Base-by-base conservation (phyloP, 2,888 invertebrate genomes). In the Monochamus alternatus region DNA sequence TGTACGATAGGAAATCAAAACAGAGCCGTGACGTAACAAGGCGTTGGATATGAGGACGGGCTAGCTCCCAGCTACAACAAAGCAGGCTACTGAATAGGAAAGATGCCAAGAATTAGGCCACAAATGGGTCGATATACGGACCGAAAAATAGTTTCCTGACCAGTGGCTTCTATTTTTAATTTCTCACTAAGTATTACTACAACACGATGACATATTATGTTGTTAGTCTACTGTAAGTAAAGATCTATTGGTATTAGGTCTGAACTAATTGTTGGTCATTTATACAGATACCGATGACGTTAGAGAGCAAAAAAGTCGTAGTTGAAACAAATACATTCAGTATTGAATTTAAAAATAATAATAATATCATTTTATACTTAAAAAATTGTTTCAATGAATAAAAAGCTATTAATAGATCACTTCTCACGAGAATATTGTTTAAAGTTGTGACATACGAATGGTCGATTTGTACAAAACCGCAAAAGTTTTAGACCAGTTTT, bases 1-100 rank as follows among this genome's bases (percentile, higher is more conserved):
- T 55, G 55, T 55, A 55, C 3, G 55, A 55, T 55, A 55, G 55
- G 14, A 55, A 55, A 55, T 55, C 55, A 55, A 55, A 55, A 55
- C 55, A 55, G 55, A 3, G 55, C 2, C 55, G 55, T 55, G 55
- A 55, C 55, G 55, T 55, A 10, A 55, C 47, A 12, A 3, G 47
- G 47, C 47, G 12, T 8, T 12, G 47, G 47, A 47, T 47, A 47
- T 3, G 47, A 12, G 10, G 8, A 47, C 12, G 12, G 47, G 12
- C 47, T 47, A 47, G 8, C n/a, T 12, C 8, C 9, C 47, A 47
- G 9, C 9, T 47, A 12, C 12, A 38, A 38, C 38, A 47, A 47
- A 47, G 10, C 47, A 47, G 47, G 47, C 12, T 47, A 47, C 47
- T 8, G 47, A 47, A 10, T 47, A 47, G 8, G 38, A 5, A 5